Evolutionary conservation across 1,140 invertebrate genomes (phyloP).

Genomic region (Magallana ariakensis): DNA sequence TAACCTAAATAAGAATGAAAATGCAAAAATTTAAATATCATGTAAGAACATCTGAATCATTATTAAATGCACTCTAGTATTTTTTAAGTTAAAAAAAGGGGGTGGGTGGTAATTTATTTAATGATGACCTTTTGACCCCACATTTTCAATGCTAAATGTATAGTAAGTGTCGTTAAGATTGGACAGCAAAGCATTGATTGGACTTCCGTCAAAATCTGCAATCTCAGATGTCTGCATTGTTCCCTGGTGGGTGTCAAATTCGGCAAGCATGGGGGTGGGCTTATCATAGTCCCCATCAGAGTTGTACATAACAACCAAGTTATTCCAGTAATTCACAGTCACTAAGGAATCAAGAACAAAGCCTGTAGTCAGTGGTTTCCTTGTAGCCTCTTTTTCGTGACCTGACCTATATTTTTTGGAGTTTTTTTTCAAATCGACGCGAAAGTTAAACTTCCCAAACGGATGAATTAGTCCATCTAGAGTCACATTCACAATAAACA

Average conservation of each 20-base stretch:
- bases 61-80: neutral
- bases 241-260: slow-evolving; percentile 38
- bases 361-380: neutral
- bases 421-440: neutral
- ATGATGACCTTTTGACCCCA: neutral
- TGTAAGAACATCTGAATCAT: neutral
- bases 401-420: neutral
- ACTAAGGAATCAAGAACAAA: slow-evolving; percentile 22
- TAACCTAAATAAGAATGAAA: slow-evolving; percentile 19
- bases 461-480: slow-evolving; percentile 13
- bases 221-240: neutral
- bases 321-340: slow-evolving; percentile 20
- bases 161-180: neutral
- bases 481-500: slow-evolving; percentile 35
- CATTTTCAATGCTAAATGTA: neutral
- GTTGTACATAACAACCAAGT: slow-evolving; percentile 19
- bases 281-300: neutral
- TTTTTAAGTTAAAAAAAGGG: neutral
- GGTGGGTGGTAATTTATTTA: neutral
- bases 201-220: neutral
- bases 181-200: neutral
- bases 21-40: neutral
- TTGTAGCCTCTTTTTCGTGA: neutral
- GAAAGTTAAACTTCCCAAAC: slow-evolving; percentile 30
- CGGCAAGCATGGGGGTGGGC: neutral